Evolutionary conservation across 2,888 invertebrate genomes (phyloP), one percentile per base, ranked within the genome.

Genomic region (Carterocephalus palaemon): DNA sequence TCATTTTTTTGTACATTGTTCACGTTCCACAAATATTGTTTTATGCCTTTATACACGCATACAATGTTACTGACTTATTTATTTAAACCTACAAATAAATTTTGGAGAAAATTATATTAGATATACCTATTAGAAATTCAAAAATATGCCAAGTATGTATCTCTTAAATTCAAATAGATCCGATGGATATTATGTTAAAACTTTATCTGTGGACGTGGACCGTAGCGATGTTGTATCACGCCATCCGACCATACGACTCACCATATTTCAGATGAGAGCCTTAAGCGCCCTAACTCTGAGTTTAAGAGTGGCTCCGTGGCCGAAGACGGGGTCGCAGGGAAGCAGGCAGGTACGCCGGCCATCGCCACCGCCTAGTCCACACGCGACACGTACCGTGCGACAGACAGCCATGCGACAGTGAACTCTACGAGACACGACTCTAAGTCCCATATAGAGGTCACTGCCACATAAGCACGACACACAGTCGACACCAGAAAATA

Each of bases 211-310:
- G 70, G 76, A 67, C 61, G 68, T 77, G 75, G 77, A 75, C 71
- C 65, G 71, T 75, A 73, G 75, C 57, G 51, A 70, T 69, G 61
- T 57, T 46, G 54, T 59, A 56, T 70, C 79, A 75, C 77, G 60
- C 70, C 81, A 81, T 74, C 72, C 62, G 64, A 70, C 74, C 83
- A 82, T 81, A 82, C 83, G 77, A 78, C 62, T 75, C 82, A 73
- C 77, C 75, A 77, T 73, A 72, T 87, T 85, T 72, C 78, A 93
- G 92, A 93, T 83, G 94, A 94, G 76, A 90, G 90, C 76, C 90
- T 92, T 76, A 93, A 92, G 81, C 91, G 95, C 85, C 94, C 95
- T 75, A 94, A 94, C 88, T 95, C 95, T 88, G 95, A 95, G 89
- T 92, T 94, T 70, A 94, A 94, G 84, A 92, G 92, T 67, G 74